A percentile compares a stretch with the other conserved stretches of the same genome.
Conservation (phyloP, 2,113 vertebrate genomes). For the Alosa alosa region DNA sequence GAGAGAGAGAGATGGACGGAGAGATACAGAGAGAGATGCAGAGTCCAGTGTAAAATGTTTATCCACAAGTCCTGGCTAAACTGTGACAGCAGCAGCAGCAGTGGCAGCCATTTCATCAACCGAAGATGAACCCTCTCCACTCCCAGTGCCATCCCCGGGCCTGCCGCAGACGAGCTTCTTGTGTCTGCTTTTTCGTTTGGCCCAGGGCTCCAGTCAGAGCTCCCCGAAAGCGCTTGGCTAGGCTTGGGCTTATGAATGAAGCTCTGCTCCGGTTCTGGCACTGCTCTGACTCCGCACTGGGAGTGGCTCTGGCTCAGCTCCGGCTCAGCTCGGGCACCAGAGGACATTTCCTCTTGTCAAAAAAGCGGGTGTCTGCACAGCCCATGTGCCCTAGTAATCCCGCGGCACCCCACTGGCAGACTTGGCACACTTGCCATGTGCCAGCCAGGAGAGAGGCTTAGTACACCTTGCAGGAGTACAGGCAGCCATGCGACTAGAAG, state of each 20-base stretch:
- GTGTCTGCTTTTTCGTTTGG: background rate
- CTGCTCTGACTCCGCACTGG: background rate
- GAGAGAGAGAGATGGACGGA: constrained; percentile 38
- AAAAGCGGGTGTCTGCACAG: background rate
- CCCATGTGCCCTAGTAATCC: background rate
- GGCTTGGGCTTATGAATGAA: too few relatives aligned
- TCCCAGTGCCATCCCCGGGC: background rate
- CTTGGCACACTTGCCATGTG: background rate
- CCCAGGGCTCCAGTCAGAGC: background rate
- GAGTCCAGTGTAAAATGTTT: constrained; percentile 38
- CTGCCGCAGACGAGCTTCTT: background rate
- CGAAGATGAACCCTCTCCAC: constrained; percentile 16
- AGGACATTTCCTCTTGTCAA: background rate
- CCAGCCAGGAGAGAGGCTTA: background rate
- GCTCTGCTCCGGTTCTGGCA: background rate
- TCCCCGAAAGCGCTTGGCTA: background rate
- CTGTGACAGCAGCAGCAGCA: background rate
- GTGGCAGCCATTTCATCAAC: background rate
- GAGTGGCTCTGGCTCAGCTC: too few relatives aligned
- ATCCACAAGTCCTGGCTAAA: constrained; percentile 8
- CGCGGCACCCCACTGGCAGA: background rate
- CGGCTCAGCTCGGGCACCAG: background rate
- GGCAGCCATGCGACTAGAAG: background rate
- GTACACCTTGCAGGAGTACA: background rate
- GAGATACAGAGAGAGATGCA: constrained; percentile 40